A percentile compares a stretch with the other conserved stretches of the same genome.
These are phyloP conservation scores for Oxygymnocypris stewartii DNA, from an alignment of 2,113 vertebrate genomes.

Conservation along the genomic window DNA sequence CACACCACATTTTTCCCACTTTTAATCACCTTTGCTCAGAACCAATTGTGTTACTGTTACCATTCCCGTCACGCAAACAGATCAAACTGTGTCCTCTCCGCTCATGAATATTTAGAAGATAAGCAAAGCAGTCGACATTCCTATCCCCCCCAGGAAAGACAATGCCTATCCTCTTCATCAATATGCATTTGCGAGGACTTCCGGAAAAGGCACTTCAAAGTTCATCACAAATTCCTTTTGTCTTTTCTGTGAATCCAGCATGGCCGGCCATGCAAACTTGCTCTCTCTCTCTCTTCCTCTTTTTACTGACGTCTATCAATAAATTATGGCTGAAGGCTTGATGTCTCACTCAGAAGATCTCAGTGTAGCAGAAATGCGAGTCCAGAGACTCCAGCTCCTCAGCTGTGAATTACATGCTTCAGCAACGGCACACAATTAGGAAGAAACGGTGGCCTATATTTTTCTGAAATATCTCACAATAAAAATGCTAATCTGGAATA, in stretches of 20 bases:
- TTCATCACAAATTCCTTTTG: slow-evolving; percentile 96
- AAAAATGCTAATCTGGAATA: neutral
- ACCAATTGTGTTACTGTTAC: slow-evolving; percentile 83
- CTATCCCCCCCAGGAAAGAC: slow-evolving; percentile 86
- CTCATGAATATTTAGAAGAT: slow-evolving; percentile 95
- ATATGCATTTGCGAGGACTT: slow-evolving; percentile 97
- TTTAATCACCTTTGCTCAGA: slow-evolving; percentile 85
- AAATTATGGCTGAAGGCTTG: slow-evolving; percentile 87
- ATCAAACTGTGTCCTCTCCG: slow-evolving; percentile 81
- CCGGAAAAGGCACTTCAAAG: slow-evolving; percentile 97
- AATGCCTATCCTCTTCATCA: slow-evolving; percentile 99
- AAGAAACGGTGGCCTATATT: neutral
- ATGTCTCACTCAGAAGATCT: slow-evolving; percentile 85
- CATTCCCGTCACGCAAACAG: slow-evolving; percentile 85
- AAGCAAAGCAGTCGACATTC: slow-evolving; percentile 88
- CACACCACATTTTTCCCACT: slow-evolving; percentile 65
- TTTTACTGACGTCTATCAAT: slow-evolving; percentile 89
- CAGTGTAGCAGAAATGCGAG: slow-evolving; percentile 1
- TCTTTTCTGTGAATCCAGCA: slow-evolving; percentile 85
- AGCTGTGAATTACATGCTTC: slow-evolving; percentile 6
- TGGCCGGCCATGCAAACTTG: slow-evolving; percentile 50
- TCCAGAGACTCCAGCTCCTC: slow-evolving; percentile 28
- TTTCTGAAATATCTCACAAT: neutral
- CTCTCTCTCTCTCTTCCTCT: slow-evolving; percentile 64
- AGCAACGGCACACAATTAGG: neutral